A percentile compares a stretch with the other conserved stretches of the same genome.
phyloP scores from a whole-genome alignment of 2,113 vertebrate genomes.

The Protobothrops mucrosquamatus region DNA sequence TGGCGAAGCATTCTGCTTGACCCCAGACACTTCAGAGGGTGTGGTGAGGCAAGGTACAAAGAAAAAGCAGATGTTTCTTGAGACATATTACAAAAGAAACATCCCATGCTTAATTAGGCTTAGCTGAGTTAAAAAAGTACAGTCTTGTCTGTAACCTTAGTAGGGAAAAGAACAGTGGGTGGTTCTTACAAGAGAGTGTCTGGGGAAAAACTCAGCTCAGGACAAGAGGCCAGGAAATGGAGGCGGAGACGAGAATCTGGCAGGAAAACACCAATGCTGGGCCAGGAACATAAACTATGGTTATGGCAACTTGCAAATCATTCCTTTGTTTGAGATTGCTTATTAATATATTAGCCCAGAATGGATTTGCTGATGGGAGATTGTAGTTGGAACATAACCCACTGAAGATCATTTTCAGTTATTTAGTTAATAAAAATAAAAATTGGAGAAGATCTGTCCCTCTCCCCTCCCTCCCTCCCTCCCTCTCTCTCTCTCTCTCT shows the following conservation, averaged over 20 bases:
- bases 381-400: not conserved
- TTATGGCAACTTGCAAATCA: not conserved
- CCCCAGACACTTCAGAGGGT: not conserved
- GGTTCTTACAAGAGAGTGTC: not conserved
- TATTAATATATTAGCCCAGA: not conserved
- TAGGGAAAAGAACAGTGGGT: not conserved
- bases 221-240: not conserved
- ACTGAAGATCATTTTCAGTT: not conserved
- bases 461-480: no score
- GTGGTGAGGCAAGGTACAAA: not conserved
- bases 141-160: not conserved
- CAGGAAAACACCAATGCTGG: not conserved
- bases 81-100: constrained; percentile 7
- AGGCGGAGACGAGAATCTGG: not conserved
- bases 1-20: not conserved
- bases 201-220: not conserved
- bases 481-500: no score
- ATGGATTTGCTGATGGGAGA: not conserved
- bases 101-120: not conserved
- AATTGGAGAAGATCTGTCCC: no score
- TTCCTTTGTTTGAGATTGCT: not conserved
- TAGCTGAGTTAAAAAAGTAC: not conserved
- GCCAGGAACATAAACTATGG: not conserved
- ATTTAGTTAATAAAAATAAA: no score
- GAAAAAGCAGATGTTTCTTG: not conserved